Evolutionary conservation across 1,140 invertebrate species (phyloP).

Genomic region (Aphis craccivora): DNA sequence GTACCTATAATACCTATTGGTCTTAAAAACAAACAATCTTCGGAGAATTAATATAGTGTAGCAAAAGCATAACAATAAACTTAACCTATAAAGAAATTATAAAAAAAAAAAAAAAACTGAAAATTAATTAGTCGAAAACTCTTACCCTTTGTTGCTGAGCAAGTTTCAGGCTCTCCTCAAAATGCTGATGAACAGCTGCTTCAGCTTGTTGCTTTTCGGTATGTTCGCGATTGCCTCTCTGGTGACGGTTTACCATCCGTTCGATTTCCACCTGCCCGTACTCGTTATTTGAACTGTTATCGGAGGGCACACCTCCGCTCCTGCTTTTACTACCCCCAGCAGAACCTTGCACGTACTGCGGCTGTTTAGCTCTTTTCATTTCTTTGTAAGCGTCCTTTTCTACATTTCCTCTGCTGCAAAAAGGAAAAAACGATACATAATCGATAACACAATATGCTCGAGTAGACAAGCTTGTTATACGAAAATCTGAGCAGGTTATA

Average conservation of each 20-base stretch:
- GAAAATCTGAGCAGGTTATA: background rate
- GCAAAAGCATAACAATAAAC: background rate
- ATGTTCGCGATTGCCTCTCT: conserved; percentile 69
- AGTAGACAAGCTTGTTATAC: background rate
- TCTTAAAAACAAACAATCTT: background rate
- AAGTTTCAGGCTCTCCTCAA: conserved; percentile 83
- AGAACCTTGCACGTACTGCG: background rate
- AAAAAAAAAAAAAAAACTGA: background rate
- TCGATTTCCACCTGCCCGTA: conserved; percentile 64
- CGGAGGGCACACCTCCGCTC: background rate
- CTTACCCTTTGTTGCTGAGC: conserved; percentile 80
- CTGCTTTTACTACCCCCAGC: no score
- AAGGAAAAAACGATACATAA: background rate
- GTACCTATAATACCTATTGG: no score
- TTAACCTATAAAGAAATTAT: background rate
- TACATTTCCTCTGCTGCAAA: background rate
- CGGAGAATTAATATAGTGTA: background rate
- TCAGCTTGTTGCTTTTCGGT: conserved; percentile 74
- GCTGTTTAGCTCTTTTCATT: background rate
- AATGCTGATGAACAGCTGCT: conserved; percentile 86
- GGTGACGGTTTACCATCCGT: conserved; percentile 69
- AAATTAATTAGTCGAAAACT: background rate
- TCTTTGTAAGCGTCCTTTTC: background rate
- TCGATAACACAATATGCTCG: background rate
- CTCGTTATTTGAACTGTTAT: conserved; percentile 62